These are phyloP conservation scores for Pungitius pungitius DNA, from an alignment of 2,113 vertebrate species.

Conservation along the genomic window DNA sequence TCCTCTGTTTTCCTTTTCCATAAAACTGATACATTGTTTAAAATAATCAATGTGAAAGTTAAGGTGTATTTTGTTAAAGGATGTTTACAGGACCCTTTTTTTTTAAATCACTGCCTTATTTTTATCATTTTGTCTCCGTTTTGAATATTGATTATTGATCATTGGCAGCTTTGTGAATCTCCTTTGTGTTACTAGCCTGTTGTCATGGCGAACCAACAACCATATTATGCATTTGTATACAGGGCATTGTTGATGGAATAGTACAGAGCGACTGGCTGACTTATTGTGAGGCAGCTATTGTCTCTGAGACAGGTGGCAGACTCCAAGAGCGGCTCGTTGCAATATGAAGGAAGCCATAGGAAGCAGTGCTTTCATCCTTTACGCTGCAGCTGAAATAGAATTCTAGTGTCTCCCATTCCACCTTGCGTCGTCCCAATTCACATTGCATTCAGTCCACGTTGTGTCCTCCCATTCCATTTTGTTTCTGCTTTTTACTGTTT, in stretches of 20 bases:
- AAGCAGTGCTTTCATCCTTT: neutral
- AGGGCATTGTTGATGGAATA: slow-evolving; percentile 34
- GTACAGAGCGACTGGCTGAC: neutral
- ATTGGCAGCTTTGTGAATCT: slow-evolving; percentile 63
- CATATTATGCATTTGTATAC: slow-evolving; percentile 40
- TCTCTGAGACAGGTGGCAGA: neutral
- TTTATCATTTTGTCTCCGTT: slow-evolving; percentile 30
- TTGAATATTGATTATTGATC: slow-evolving; percentile 36
- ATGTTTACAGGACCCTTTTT: slow-evolving; percentile 50
- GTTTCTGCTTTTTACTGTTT: neutral
- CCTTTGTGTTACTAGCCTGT: slow-evolving; percentile 19
- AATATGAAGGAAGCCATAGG: neutral
- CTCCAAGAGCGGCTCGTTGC: too few species aligned
- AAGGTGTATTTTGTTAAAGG: slow-evolving; percentile 12
- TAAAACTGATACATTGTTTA: slow-evolving; percentile 11
- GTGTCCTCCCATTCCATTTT: too few species aligned
- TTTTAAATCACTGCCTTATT: slow-evolving; percentile 55
- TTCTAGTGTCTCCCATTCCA: neutral
- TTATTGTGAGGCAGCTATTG: neutral
- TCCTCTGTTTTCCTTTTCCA: slow-evolving; percentile 23
- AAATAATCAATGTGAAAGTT: slow-evolving; percentile 19
- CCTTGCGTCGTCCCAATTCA: too few species aligned
- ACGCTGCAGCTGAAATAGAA: neutral
- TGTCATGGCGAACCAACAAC: slow-evolving; percentile 19
- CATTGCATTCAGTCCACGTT: neutral